Evolutionary conservation across 1,140 invertebrate genomes (phyloP), one percentile per base, ranked within the genome.

Genomic region (Neocloeon triangulifer): DNA sequence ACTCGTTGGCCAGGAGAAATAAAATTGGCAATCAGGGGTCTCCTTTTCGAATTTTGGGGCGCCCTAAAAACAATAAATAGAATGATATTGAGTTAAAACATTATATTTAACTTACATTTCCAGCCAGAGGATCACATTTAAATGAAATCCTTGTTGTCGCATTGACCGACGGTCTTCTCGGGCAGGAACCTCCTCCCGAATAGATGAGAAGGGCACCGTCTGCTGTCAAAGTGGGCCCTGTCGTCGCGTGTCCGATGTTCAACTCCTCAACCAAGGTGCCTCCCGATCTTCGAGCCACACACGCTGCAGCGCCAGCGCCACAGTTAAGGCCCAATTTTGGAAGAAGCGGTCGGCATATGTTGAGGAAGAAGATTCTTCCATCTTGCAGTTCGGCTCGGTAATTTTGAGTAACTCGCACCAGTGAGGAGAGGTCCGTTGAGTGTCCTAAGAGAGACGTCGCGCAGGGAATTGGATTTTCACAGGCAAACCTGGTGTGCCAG

Each of bases 341-440:
- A 33, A 58, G 47, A 38, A 61, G 44, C 36, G 59, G 53, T 37
- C 48, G 47, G 36, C 59, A 62, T 27, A 62, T 45, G 44, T 62
- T 62, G 42, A n/a, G n/a, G n/a, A 62, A 52, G 19, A 48, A 36
- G 36, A 44, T 49, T 28, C 47, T 43, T 4, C 40, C 43, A 25
- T 44, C 39, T 26, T 54, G 51, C 2, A 45, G 40, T 40, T 45
- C 47, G 2, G 56, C 49, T 25, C 58, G 36, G 35, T 62, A 60
- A 47, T 62, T 60, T n/a, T 44, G 37, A 15, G 34, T 42, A 25
- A 45, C 41, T 36, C 44, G 49, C 38, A 53, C 59, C 34, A 62
- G 39, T n/a, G 48, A 46, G 25, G 44, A 48, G 36, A 62, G 48
- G 43, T 54, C 51, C 23, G 58, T 41, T 30, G 46, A 32, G n/a